A percentile compares a stretch with the other conserved stretches of the same genome.
Evolutionary conservation across 2,888 invertebrate genomes (phyloP).

Genomic region (Melinaea menophilus): DNA sequence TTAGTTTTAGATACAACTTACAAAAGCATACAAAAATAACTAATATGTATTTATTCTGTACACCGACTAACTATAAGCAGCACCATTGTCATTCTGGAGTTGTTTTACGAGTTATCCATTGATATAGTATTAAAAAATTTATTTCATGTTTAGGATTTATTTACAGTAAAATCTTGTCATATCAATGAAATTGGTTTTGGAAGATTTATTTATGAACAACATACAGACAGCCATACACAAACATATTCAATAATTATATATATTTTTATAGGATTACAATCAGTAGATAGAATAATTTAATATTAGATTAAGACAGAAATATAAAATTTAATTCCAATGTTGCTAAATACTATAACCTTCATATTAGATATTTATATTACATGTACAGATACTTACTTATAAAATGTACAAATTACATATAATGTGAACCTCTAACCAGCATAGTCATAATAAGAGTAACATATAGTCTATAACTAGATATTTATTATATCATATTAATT

Average conservation of each 20-base stretch:
- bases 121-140: constrained; percentile 22
- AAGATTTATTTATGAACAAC: neutral
- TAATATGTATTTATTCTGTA: constrained; percentile 75
- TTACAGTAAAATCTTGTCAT: too few species aligned
- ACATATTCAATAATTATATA: neutral
- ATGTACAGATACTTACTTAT: constrained; percentile 1
- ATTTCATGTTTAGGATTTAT: too few species aligned
- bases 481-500: constrained; percentile 33
- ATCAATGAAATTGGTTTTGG: too few species aligned
- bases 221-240: constrained; percentile 5
- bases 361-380: constrained; percentile 9
- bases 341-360: constrained; percentile 9
- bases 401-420: constrained; percentile 64
- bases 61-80: constrained; percentile 75
- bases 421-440: constrained; percentile 76
- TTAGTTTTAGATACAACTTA: constrained; percentile 37
- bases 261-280: neutral
- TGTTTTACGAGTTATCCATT: constrained; percentile 35
- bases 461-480: constrained; percentile 39
- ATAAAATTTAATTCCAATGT: neutral
- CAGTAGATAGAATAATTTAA: neutral
- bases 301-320: neutral
- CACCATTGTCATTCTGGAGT: constrained; percentile 71
- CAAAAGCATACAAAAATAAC: constrained; percentile 61
- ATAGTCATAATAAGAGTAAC: constrained; percentile 37